Conservation (phyloP, 92 coral and sea anemone genomes). For the Virgularia gustaviana region DNA sequence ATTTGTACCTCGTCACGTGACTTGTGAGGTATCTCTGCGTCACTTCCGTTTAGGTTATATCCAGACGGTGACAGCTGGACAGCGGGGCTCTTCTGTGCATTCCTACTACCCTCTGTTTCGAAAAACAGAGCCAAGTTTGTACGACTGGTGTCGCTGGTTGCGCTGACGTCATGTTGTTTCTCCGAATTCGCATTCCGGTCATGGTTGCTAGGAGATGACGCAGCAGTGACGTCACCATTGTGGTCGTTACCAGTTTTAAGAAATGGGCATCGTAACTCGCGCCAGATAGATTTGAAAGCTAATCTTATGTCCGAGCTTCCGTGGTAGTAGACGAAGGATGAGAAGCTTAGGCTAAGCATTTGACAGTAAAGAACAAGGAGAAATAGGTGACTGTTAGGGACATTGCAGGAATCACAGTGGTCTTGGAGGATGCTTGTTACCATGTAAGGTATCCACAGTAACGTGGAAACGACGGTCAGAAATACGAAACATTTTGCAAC, state of each 20-base stretch:
- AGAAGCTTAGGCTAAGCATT: constrained; percentile 14
- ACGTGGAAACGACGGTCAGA: constrained; percentile 1
- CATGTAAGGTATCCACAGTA: constrained; percentile 22
- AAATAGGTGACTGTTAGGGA: neutral
- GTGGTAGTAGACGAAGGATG: constrained; percentile 6
- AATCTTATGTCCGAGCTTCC: constrained; percentile 25
- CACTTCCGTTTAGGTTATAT: neutral
- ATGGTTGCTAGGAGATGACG: neutral
- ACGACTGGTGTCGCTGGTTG: neutral
- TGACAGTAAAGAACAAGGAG: constrained; percentile 20
- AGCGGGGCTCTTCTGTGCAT: neutral
- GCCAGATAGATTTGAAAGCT: constrained; percentile 12
- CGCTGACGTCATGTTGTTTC: neutral
- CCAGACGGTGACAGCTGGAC: neutral
- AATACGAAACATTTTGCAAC: constrained; percentile 21
- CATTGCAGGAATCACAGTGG: constrained; percentile 10
- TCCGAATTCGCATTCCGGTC: neutral
- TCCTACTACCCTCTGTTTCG: neutral
- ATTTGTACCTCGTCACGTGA: constrained; percentile 4
- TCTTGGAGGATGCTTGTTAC: constrained; percentile 25
- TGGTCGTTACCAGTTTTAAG: neutral
- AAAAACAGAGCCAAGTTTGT: neutral
- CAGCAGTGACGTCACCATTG: neutral
- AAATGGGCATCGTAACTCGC: neutral
- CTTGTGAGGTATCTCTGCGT: neutral